These are phyloP conservation scores for Steinernema khuongi DNA, from an alignment of 1,140 invertebrate genomes.

Conservation along the genomic window DNA sequence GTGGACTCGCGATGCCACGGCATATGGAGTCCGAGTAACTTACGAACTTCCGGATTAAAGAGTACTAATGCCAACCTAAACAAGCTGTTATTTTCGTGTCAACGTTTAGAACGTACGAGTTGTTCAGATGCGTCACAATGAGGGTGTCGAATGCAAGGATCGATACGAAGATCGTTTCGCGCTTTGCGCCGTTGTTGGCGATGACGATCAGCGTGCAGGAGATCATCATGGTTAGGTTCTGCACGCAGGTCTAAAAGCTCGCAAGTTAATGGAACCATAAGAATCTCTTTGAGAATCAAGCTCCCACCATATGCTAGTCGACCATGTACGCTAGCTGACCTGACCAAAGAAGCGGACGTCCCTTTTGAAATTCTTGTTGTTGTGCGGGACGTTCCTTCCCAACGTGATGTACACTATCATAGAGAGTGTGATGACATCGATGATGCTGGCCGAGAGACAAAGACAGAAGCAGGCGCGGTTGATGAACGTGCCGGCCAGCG, in stretches of 20 bases:
- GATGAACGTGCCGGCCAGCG: not conserved
- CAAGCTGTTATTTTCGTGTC: not conserved
- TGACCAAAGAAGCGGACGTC: conserved; percentile 8
- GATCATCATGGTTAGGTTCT: not conserved
- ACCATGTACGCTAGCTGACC: too few relatives aligned
- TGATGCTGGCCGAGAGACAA: not conserved
- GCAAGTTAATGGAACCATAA: too few relatives aligned
- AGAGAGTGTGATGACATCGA: not conserved
- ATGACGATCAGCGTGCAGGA: not conserved
- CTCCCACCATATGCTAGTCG: too few relatives aligned
- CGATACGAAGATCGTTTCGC: not conserved
- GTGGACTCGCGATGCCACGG: too few relatives aligned
- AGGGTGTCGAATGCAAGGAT: not conserved
- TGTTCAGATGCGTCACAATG: not conserved
- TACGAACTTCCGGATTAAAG: conserved; percentile 8
- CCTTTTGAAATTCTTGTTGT: not conserved
- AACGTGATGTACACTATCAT: not conserved
- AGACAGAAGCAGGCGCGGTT: not conserved
- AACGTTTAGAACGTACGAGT: not conserved
- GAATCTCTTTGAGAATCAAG: too few relatives aligned
- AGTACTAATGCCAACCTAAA: not conserved
- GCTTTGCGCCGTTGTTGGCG: not conserved
- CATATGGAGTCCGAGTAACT: not conserved
- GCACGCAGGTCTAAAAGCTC: not conserved
- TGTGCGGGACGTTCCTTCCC: not conserved